Evolutionary conservation across 2,888 invertebrate species (phyloP), one percentile per base, ranked within the genome.

Genomic region (Byasa hedistus): DNA sequence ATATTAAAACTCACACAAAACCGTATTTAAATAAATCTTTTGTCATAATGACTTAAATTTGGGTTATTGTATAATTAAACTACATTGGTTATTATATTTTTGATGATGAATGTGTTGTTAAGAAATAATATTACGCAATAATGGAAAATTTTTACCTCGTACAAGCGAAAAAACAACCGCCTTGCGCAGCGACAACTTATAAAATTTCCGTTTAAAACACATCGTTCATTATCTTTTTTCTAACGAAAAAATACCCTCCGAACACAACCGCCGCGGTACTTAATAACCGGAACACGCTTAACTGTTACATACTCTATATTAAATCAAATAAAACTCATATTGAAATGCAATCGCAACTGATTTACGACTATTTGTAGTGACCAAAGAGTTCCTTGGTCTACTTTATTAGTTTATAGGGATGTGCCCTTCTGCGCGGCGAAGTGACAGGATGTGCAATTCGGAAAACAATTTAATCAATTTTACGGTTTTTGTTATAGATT

Each of bases 141-240:
- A 72, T 82, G 86, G 85, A 88, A 89, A 86, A 79, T 76, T 83
- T 82, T 82, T 82, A 83, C 83, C 83, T 84, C 68, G 66, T 24
- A 69, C 66, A 69, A 69, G 67, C 75, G 78, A 85, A 89, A 89
- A 87, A 87, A 79, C 91, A 85, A 82, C 90, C 91, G 83, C 80
- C 80, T 80, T 71, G 80, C 78, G 69, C 84, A 71, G 75, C 76
- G 81, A 76, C 85, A 68, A 79, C 83, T 85, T 87, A 87, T 91
- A 91, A 91, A 91, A 91, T 89, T 91, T 91, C 91, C 91, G 83
- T 86, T 87, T 91, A 89, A 91, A 91, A 91, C 83, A 82, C 77
- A 76, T 79, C 78, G 80, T 79, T 89, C 88, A 89, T 89, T 90
- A 91, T 91, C 91, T 80, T 91, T 91, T 91, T 91, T 91, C 86